A percentile compares a stretch with the other conserved stretches of the same genome.
These are phyloP conservation scores for Netelia fuscicornis DNA, from an alignment of 2,888 invertebrate species.

Conservation along the genomic window DNA sequence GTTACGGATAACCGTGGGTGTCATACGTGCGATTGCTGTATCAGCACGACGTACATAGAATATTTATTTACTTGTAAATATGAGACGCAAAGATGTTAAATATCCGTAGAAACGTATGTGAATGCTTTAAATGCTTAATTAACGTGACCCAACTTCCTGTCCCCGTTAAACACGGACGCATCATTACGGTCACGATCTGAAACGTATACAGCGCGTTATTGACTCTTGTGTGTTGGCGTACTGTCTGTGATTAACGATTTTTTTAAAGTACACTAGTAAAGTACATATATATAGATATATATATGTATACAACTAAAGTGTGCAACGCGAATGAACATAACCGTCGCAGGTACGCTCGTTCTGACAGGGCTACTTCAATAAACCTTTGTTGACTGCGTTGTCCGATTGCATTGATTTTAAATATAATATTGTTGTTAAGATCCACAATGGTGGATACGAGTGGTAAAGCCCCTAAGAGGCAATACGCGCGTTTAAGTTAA, in stretches of 20 bases:
- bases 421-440: slow-evolving; percentile 23
- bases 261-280: slow-evolving; percentile 49
- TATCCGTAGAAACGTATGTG: slow-evolving; percentile 67
- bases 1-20: slow-evolving; percentile 68
- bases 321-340: slow-evolving; percentile 43
- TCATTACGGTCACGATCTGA: slow-evolving; percentile 68
- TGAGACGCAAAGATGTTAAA: slow-evolving; percentile 73
- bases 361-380: slow-evolving; percentile 42
- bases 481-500: slow-evolving; percentile 38
- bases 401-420: slow-evolving; percentile 29
- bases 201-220: slow-evolving; percentile 67
- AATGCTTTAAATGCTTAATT: slow-evolving; percentile 72
- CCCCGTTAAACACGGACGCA: slow-evolving; percentile 64
- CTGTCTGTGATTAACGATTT: slow-evolving; percentile 83
- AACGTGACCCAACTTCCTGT: slow-evolving; percentile 68
- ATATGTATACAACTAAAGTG: too few species aligned
- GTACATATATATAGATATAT: slow-evolving; percentile 58
- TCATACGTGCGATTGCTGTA: slow-evolving; percentile 72
- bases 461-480: slow-evolving; percentile 16
- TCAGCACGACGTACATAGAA: slow-evolving; percentile 71
- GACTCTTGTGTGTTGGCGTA: slow-evolving; percentile 77
- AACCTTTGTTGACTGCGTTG: slow-evolving; percentile 38
- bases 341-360: slow-evolving; percentile 37
- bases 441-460: slow-evolving; percentile 30
- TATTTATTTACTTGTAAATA: slow-evolving; percentile 83